Base-by-base conservation (phyloP, 1,140 invertebrate species). In the Rhopalosiphum padi region DNA sequence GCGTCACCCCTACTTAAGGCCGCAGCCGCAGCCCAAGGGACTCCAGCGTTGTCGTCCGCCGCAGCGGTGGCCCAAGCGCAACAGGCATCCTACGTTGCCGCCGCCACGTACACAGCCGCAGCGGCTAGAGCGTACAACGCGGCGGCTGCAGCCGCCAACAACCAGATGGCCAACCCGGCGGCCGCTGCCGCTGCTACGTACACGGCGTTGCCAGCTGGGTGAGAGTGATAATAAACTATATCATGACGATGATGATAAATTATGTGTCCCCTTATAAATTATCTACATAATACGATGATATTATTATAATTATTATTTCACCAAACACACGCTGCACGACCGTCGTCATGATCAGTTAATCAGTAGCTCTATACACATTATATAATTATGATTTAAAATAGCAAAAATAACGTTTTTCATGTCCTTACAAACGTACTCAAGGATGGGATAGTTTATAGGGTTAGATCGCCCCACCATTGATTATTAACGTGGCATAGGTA, bases 101-200 rank as follows among this genome's bases (percentile, higher is more conserved):
- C 97, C 94, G 98, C 98, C 53, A 97, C 97, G 77, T 97, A 98
- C 94, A 97, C 97, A 90, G 97, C 98, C 60, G 98, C 97, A 83
- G 97, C 97, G 89, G 97, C 97, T 86, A 96, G 97, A 94, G 97
- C 97, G 94, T 97, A 97, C 94, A 96, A 96, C 77, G 96, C 96
- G 95, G 96, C 97, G 94, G 96, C 96, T 94, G 97, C 97, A 94
- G 96, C 97, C 94, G 96, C 97, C 43, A 95, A 95, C 96, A 96
- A 95, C 96, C 96, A 94, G 96, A 96, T 92, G 91, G 91, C 91
- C 91, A 92, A 92, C 46, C 91, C 94, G 96, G 96, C 95, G 37
- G 96, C 96, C 37, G 95, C 96, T 23, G 96, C 95, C n/a, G 96
- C 96, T 37, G 95, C 96, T 41, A 95, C 95, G 94, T 96, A 96